phyloP scores from a whole-genome alignment of 23 tunicate species.

The Corella eumyota region DNA sequence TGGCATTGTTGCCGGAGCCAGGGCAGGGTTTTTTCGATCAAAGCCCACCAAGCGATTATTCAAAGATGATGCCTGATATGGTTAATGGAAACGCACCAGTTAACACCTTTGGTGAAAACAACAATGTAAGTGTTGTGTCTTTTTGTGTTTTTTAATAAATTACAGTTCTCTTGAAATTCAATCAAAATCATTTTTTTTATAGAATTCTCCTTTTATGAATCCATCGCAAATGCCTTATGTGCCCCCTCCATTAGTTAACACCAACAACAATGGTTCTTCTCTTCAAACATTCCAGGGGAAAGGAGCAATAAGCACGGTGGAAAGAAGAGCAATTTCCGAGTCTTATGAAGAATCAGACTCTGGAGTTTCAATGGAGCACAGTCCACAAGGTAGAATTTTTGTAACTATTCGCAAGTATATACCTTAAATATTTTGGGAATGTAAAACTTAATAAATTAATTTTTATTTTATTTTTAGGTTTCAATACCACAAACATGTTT shows the following conservation, averaged over 20 bases:
- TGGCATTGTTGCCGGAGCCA: constrained; percentile 29
- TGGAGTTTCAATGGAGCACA: constrained; percentile 43
- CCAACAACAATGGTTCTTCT: constrained; percentile 3
- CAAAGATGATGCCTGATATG: not conserved
- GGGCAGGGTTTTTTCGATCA: constrained; percentile 38
- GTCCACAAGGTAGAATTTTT: constrained; percentile 32
- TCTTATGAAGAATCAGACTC: constrained; percentile 34
- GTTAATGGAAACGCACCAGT: not conserved
- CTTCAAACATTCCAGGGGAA: not conserved
- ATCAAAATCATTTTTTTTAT: not conserved
- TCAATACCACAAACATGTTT: not conserved
- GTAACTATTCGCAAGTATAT: not conserved
- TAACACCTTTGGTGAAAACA: no score
- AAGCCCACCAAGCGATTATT: no score
- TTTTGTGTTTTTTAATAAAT: not conserved
- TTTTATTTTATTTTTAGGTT: no score
- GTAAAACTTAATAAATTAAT: no score
- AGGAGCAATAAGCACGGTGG: not conserved
- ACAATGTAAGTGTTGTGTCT: not conserved
- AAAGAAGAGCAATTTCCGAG: constrained; percentile 15
- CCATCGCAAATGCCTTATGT: constrained; percentile 29
- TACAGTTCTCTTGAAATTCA: not conserved
- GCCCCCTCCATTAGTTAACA: constrained; percentile 43
- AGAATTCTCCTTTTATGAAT: constrained; percentile 41
- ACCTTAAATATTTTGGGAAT: not conserved